Percentiles rank a stretch among this genome's conserved stretches.
Evolutionary conservation across 2,113 vertebrate species (phyloP).

Genomic region (Pachyramphus minor): DNA sequence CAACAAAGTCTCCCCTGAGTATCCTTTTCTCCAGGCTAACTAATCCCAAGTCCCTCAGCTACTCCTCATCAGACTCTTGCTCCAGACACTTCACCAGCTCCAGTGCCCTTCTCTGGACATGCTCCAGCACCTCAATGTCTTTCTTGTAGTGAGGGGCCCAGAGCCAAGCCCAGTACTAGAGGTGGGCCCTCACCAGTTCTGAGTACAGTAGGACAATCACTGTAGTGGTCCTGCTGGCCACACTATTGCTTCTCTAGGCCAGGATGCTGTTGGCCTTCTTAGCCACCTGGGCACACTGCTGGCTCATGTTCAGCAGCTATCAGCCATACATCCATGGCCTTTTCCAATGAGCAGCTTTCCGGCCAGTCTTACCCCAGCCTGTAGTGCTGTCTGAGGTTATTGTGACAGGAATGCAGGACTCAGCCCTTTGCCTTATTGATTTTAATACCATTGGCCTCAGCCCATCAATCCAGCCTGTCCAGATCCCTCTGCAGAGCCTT

Average conservation of each 20-base stretch:
- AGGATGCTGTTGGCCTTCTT: not conserved
- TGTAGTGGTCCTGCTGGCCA: not conserved
- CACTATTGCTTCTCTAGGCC: accelerated
- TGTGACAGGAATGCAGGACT: not conserved
- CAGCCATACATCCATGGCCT: not conserved
- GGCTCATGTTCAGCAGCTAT: not conserved
- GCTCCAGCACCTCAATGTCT: not conserved
- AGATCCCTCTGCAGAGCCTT: not conserved
- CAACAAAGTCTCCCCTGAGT: not conserved
- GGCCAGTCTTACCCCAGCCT: not conserved
- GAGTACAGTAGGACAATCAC: accelerated
- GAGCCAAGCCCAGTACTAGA: accelerated
- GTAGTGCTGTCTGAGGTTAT: accelerated
- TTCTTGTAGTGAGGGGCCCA: not conserved
- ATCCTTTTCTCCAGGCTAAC: not conserved
- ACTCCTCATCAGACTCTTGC: not conserved
- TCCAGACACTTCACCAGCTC: not conserved
- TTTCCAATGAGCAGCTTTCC: not conserved
- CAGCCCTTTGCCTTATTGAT: not conserved
- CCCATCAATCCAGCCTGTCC: accelerated
- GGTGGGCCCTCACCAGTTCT: accelerated
- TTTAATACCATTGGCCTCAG: accelerated
- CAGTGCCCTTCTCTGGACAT: not conserved
- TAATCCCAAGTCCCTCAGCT: not conserved
- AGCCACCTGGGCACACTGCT: not conserved